Percentiles rank a stretch among this genome's conserved stretches.
Conservation (phyloP, 1,140 invertebrate genomes). For the Musca domestica region DNA sequence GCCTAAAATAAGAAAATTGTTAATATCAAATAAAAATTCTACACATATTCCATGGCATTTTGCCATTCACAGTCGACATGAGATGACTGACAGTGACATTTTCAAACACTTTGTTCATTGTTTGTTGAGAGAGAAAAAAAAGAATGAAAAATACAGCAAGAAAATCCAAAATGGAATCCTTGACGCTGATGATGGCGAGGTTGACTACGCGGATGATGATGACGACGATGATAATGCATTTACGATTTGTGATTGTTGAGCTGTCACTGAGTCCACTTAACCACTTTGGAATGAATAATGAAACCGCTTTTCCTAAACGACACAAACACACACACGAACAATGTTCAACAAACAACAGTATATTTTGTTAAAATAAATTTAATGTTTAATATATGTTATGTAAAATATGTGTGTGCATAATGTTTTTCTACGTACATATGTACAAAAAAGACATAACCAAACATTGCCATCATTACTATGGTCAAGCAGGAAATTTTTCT, state of each 20-base stretch:
- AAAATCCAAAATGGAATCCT: too few relatives aligned
- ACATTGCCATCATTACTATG: too few relatives aligned
- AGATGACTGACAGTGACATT: conserved; percentile 12
- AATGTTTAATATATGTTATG: not conserved
- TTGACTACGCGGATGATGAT: not conserved
- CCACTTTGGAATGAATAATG: conserved; percentile 12
- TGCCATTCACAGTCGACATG: not conserved
- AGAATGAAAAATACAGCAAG: too few relatives aligned
- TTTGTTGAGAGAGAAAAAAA: too few relatives aligned
- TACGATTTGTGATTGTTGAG: not conserved
- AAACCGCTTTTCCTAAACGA: not conserved
- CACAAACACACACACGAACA: too few relatives aligned
- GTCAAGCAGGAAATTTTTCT: too few relatives aligned
- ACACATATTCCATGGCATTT: not conserved
- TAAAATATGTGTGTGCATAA: not conserved
- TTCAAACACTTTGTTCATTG: conserved; percentile 4
- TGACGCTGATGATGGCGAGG: not conserved
- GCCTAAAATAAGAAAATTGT: not conserved
- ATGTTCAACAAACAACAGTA: not conserved
- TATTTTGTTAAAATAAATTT: not conserved
- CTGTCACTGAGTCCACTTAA: conserved; percentile 7
- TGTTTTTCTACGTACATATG: not conserved
- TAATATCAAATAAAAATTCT: conserved; percentile 16
- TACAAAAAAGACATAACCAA: too few relatives aligned
- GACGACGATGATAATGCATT: not conserved